Percentiles rank a stretch among this genome's conserved stretches.
Conservation (phyloP, 2,888 invertebrate species). For the Agrotis segetum region DNA sequence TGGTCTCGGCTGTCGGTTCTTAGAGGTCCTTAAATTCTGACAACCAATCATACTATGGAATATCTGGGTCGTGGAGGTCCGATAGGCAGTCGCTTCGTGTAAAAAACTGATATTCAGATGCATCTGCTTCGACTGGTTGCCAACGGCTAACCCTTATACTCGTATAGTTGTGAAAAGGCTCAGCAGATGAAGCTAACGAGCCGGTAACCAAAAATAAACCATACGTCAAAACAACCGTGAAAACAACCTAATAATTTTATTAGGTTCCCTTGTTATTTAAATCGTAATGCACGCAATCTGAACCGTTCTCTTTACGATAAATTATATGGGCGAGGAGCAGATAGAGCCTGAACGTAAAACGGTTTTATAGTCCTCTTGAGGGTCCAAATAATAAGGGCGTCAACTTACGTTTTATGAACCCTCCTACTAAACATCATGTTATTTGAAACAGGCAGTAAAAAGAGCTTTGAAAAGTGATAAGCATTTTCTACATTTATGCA, state of each 20-base stretch:
- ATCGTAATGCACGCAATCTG: constrained; percentile 18
- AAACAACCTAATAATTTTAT: constrained; percentile 3
- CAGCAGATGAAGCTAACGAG: too few species aligned
- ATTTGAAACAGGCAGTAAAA: constrained; percentile 39
- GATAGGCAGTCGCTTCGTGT: too few species aligned
- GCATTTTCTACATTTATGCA: not conserved
- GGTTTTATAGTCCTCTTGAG: constrained; percentile 46
- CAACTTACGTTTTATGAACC: constrained; percentile 56
- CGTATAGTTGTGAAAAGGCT: too few species aligned
- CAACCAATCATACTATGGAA: too few species aligned
- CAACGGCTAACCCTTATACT: too few species aligned
- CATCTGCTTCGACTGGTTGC: too few species aligned
- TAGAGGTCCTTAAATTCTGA: too few species aligned
- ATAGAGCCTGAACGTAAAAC: constrained; percentile 47
- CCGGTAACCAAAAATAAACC: too few species aligned
- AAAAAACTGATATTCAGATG: too few species aligned
- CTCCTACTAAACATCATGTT: constrained; percentile 49
- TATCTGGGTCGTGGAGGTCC: too few species aligned
- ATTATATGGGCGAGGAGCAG: constrained; percentile 28
- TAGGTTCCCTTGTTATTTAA: constrained; percentile 4
- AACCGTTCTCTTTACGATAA: constrained; percentile 36
- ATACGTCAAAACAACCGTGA: too few species aligned
- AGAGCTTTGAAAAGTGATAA: constrained; percentile 36
- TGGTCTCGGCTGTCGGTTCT: too few species aligned
- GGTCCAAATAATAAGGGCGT: constrained; percentile 55